These are phyloP conservation scores for Aeoliscus strigatus DNA, from an alignment of 2,797 vertebrate species.

Conservation along the genomic window DNA sequence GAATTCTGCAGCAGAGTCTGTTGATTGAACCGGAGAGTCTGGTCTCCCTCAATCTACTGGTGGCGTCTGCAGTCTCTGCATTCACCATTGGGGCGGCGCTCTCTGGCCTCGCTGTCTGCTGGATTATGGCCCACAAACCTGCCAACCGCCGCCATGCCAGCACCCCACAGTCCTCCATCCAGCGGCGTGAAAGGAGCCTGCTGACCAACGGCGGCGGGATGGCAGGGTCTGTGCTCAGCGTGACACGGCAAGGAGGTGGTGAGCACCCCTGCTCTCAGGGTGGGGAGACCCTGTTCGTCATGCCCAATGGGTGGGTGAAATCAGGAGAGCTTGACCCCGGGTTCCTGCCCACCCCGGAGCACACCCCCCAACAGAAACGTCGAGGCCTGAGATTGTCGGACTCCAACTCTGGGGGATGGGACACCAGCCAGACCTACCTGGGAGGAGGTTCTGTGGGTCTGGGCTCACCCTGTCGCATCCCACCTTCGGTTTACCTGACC, in stretches of 20 bases:
- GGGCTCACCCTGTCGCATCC: conserved; percentile 78
- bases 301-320: conserved; percentile 93
- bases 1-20: conserved; percentile 88
- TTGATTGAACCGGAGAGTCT: conserved; percentile 88
- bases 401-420: conserved; percentile 83
- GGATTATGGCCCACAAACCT: conserved; percentile 91
- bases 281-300: conserved; percentile 86
- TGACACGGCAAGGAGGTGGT: conserved; percentile 75
- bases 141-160: conserved; percentile 68
- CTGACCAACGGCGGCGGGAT: conserved; percentile 80
- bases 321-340: conserved; percentile 88
- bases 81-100: conserved; percentile 95
- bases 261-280: conserved; percentile 72
- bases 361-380: conserved; percentile 91
- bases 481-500: conserved; percentile 81
- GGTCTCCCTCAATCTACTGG: conserved; percentile 91
- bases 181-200: conserved; percentile 85
- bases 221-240: conserved; percentile 90
- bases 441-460: conserved; percentile 74
- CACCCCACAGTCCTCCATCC: conserved; percentile 70
- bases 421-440: conserved; percentile 87
- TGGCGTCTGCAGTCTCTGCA: conserved; percentile 90
- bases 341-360: conserved; percentile 92
- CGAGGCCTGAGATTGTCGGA: conserved; percentile 75
- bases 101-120: conserved; percentile 92